Conservation (phyloP, 2,888 invertebrate species). For the Eupithecia subumbrata region DNA sequence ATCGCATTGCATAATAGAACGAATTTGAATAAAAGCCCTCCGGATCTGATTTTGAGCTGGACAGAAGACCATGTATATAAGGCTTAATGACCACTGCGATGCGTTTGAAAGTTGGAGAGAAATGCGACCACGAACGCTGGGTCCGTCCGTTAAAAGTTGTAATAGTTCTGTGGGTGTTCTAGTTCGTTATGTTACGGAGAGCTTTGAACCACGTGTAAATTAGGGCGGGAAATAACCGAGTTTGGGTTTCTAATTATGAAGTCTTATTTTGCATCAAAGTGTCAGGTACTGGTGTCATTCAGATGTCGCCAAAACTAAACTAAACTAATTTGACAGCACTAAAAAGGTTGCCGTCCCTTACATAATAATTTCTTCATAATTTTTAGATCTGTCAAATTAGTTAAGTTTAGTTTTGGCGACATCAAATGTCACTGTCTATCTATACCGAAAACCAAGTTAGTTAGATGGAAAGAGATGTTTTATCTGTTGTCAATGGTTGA, state of each 20-base stretch:
- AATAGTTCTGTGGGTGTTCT: conserved; percentile 9
- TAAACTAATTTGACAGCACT: no score
- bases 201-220: conserved; percentile 11
- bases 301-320: no score
- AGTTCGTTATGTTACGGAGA: conserved; percentile 8
- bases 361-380: no score
- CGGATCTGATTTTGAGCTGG: background rate
- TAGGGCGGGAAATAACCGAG: background rate
- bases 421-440: no score
- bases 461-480: background rate
- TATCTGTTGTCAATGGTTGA: background rate
- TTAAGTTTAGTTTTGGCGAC: no score
- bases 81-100: background rate
- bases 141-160: conserved; percentile 12
- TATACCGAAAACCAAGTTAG: no score
- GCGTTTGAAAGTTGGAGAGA: background rate
- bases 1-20: background rate
- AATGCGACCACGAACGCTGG: conserved; percentile 19
- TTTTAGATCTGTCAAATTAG: no score
- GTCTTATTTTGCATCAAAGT: background rate
- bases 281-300: no score
- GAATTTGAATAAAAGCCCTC: background rate
- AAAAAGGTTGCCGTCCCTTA: no score
- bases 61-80: background rate
- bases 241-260: background rate